Base-by-base conservation (phyloP, 1,140 invertebrate genomes). In the Frieseomelitta varia region DNA sequence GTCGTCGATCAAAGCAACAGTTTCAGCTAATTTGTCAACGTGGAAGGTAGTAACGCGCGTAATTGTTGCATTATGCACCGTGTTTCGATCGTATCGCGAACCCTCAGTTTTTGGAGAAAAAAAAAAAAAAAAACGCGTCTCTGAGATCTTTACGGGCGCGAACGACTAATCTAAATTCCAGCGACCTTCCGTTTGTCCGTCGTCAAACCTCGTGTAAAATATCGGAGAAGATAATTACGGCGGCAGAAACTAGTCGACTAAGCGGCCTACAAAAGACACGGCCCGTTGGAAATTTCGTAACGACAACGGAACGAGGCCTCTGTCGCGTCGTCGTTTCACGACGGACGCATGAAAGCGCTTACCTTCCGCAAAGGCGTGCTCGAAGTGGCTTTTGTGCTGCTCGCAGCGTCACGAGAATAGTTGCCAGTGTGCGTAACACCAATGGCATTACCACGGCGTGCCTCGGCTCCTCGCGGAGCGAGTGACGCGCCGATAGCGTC, bases 401-500 rank as follows among this genome's bases (percentile, higher is more conserved):
- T 88, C 87, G 63, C 68, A 73, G 39, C 79, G 34, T 55, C 74
- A 61, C 58, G 73, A 61, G 86, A 74, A 76, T 81, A 78, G 87
- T 85, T 82, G 75, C 39, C 71, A 67, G 85, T 63, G 19, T 47
- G 77, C 34, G 85, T 81, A 79, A 86, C 85, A 81, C 86, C 74
- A 65, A 74, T 74, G 65, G 65, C 81, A 81, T 88, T 88, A 88
- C 87, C 81, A 65, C 71, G 69, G 55, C 85, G 74, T 72, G 75
- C 68, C 61, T 27, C 27, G 81, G 58, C 58, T 58, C 39, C 74
- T 47, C 56, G 75, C 78, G 84, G 55, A 78, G 61, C 79, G 79
- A 82, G 69, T 86, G 87, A 88, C 88, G 87, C 87, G 88, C 87
- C 84, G 88, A 89, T 88, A 88, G 76, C 87, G 87, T 88, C 77